phyloP scores from a whole-genome alignment of 1,140 invertebrate genomes.

The Listronotus oregonensis region DNA sequence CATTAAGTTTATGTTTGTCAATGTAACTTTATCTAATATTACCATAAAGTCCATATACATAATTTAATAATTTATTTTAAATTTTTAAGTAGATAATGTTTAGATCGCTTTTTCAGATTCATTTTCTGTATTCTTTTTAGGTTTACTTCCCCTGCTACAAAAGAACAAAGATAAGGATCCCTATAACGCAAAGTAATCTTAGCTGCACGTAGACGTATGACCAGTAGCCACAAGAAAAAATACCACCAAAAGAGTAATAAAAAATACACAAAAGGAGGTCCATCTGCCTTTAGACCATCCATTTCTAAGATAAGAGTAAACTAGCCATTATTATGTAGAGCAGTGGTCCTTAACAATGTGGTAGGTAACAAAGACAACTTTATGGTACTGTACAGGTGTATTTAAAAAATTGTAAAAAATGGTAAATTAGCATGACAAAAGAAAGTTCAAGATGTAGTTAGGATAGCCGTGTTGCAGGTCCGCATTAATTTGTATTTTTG shows the following conservation, averaged over 20 bases:
- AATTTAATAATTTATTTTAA: too few species aligned
- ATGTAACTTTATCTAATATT: too few species aligned
- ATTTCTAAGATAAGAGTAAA: conserved; percentile 27
- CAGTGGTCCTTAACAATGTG: conserved; percentile 29
- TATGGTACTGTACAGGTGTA: conserved; percentile 26
- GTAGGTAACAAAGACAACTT: conserved; percentile 34
- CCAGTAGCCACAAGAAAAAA: conserved; percentile 13
- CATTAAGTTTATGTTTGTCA: too few species aligned
- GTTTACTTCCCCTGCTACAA: too few species aligned
- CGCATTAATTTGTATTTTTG: too few species aligned
- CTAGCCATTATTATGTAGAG: conserved; percentile 34
- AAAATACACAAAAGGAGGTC: conserved; percentile 26
- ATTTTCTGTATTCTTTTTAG: too few species aligned
- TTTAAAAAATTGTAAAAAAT: conserved; percentile 28
- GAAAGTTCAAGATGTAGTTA: neutral
- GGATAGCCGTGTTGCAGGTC: too few species aligned
- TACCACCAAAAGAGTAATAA: conserved; percentile 9
- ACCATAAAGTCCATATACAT: too few species aligned
- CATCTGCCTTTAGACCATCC: conserved; percentile 12
- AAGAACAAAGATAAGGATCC: too few species aligned
- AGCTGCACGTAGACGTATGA: neutral
- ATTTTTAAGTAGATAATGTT: too few species aligned
- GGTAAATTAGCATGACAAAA: conserved; percentile 27
- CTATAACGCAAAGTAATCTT: too few species aligned
- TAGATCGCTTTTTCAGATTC: too few species aligned